Percentiles rank a stretch among this genome's conserved stretches.
phyloP scores from a whole-genome alignment of 2,113 vertebrate genomes.

The Mesocricetus auratus region DNA sequence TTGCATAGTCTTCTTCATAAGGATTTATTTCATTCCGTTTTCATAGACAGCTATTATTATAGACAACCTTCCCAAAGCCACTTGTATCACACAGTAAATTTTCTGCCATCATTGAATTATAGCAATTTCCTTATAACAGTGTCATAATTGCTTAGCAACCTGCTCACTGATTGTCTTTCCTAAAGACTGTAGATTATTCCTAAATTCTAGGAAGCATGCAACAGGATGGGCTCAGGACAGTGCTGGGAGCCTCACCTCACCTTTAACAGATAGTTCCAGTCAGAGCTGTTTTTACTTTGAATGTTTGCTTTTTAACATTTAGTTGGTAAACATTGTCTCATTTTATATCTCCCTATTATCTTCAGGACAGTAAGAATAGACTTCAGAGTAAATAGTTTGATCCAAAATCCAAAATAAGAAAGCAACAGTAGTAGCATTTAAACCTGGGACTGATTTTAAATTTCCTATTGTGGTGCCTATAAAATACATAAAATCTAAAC shows the following conservation, averaged over 20 bases:
- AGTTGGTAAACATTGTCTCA: neutral
- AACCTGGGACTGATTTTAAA: neutral
- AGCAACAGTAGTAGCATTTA: constrained; percentile 10
- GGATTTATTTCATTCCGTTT: neutral
- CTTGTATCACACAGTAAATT: neutral
- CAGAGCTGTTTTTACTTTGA: neutral
- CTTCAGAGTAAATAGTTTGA: neutral
- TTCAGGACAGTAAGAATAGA: neutral
- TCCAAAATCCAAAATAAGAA: constrained; percentile 10
- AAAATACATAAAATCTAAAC: constrained; percentile 23
- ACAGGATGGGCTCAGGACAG: neutral
- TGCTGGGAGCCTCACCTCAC: neutral
- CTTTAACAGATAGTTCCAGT: neutral
- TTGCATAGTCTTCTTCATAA: neutral
- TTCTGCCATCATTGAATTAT: neutral
- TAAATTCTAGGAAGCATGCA: neutral
- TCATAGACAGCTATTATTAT: neutral
- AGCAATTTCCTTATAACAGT: neutral
- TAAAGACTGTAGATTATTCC: neutral
- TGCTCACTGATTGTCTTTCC: neutral
- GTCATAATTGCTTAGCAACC: neutral
- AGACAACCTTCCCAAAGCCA: neutral
- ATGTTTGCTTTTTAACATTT: neutral
- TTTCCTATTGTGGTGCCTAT: neutral
- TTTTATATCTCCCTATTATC: constrained; percentile 6